Conservation (phyloP, 2,113 vertebrate species). For the Coturnix japonica region DNA sequence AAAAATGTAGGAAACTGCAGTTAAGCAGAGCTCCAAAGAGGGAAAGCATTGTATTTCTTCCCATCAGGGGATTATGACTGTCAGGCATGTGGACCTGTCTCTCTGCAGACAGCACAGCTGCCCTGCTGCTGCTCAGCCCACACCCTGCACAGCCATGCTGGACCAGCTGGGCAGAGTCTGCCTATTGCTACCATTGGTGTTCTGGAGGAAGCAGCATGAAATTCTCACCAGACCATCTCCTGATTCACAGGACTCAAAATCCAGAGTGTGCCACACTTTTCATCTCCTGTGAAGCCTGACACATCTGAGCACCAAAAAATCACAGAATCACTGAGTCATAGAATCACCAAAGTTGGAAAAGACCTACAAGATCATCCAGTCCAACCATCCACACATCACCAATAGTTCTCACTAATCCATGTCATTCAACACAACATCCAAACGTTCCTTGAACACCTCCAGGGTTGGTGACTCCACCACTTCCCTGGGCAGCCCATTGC, state of each 20-base stretch:
- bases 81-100: accelerated
- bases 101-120: accelerated
- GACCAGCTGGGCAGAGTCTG: accelerated
- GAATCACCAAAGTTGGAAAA: too few species aligned
- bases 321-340: too few species aligned
- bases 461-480: too few species aligned
- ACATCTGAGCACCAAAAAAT: too few species aligned
- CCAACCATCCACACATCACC: too few species aligned
- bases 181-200: accelerated
- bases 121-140: accelerated
- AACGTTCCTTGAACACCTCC: too few species aligned
- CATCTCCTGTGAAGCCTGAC: background rate
- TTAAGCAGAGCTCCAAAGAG: background rate
- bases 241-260: background rate
- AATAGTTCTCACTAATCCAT: too few species aligned
- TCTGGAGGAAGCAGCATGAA: background rate
- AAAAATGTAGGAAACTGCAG: background rate
- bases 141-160: background rate
- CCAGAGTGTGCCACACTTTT: accelerated
- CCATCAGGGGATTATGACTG: accelerated
- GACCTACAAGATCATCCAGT: too few species aligned
- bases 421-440: too few species aligned
- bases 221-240: background rate
- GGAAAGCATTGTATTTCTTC: background rate
- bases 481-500: too few species aligned